Evolutionary conservation across 1,140 invertebrate species (phyloP), one percentile per base, ranked within the genome.

Genomic region (Anastatus disparis): DNA sequence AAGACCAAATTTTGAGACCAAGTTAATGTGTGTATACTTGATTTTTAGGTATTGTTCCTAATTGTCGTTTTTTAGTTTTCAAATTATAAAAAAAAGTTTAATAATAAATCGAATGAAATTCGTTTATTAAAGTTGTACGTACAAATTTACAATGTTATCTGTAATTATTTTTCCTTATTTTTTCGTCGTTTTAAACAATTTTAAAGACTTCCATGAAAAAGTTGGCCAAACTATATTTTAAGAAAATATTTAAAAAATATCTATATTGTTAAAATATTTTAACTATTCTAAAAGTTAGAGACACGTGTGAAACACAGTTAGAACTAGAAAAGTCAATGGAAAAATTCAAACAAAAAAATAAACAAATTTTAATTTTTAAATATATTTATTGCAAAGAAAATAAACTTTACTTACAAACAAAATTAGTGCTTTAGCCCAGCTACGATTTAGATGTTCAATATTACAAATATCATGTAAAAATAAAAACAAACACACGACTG

Each of bases 1-100:
- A 56, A 56, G 64, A 66, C 64, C 64, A 66, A 66, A 44, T 27
- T 46, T 22, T 24, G 38, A 66, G 64, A 66, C 64, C 52, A 56
- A 65, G 10, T 22, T n/a, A n/a, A n/a, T n/a, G n/a, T n/a, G n/a
- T n/a, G 15, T 48, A 12, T 20, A 15, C 61, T 50, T 63, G 27
- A 63, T 63, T 31, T 46, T 61, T 61, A 61, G 58, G 26, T n/a
- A 9, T 26, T 44, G 22, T 61, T 61, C 40, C 42, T 46, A 29
- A 46, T 4, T 27, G n/a, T n/a, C n/a, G n/a, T n/a, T n/a, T n/a
- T n/a, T n/a, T n/a, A n/a, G n/a, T n/a, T n/a, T n/a, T n/a, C n/a
- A n/a, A n/a, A n/a, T n/a, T n/a, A n/a, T n/a, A n/a, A n/a, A n/a
- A n/a, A n/a, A n/a, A n/a, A n/a, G n/a, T n/a, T n/a, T n/a, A n/a